Base-by-base conservation (phyloP, 2,888 invertebrate genomes). In the Leucozona laternaria region DNA sequence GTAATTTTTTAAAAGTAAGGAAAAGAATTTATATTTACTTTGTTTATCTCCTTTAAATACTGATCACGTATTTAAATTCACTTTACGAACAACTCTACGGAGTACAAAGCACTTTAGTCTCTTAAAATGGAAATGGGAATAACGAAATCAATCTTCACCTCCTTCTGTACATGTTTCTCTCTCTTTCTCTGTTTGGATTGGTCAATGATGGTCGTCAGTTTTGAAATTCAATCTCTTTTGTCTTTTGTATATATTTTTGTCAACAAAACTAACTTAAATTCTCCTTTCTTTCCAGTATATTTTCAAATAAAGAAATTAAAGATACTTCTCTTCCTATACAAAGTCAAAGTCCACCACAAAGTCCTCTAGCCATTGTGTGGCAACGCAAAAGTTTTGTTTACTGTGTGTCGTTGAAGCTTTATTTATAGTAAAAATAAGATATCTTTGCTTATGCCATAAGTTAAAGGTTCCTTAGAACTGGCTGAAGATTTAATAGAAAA, bases 251-350 rank as follows among this genome's bases (percentile, higher is more conserved):
- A 28, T 4, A 31, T 25, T n/a, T n/a, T n/a, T 68, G 50, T 37
- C 68, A 68, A 68, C 68, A 68, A 20, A 68, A 53, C 50, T 53
- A 68, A 53, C 50, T 53, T 37, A 50, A 22, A 68, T 68, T 68
- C 20, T 68, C 68, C 11, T 68, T 37, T 68, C 68, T 20, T 4
- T 62, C 2, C 22, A 68, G 37, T 53, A 22, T 15, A 22, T 15
- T 60, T 37, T n/a, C 68, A 37, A 68, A 68, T 53, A 50, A 34
- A n/a, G 17, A 50, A 20, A 66, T 48, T 20, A 50, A 34, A 25
- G 50, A 17, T 37, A 68, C 50, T 37, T 53, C n/a, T 15, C 53
- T 37, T 37, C 15, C 31, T 34, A 50, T n/a, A n/a, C n/a, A n/a
- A 34, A 20, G 20, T 28, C 8, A 31, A 31, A 6, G n/a, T 6